A percentile compares a stretch with the other conserved stretches of the same genome.
These are phyloP conservation scores for human DNA, from an alignment of 2,113 vertebrate species.

Conservation along the genomic window DNA sequence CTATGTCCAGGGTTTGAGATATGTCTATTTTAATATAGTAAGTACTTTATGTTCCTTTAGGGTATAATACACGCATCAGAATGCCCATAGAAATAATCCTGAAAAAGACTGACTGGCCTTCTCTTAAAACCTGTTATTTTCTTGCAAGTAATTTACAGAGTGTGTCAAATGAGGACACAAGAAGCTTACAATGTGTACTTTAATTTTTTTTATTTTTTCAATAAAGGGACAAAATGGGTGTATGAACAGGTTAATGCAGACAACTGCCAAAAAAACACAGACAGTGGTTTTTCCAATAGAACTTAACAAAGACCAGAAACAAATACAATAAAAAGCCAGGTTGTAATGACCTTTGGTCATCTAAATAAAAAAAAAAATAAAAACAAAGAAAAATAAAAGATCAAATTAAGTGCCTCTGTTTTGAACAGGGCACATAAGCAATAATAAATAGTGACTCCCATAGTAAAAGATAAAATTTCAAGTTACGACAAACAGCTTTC, in stretches of 20 bases:
- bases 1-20: slow-evolving; percentile 73
- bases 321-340: slow-evolving; percentile 97
- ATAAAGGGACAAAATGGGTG: slow-evolving; percentile 99
- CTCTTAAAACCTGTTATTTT: slow-evolving; percentile 84
- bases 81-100: slow-evolving; percentile 75
- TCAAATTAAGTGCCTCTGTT: slow-evolving; percentile 96
- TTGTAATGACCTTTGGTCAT: slow-evolving; percentile 99
- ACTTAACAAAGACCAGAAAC: slow-evolving; percentile 99
- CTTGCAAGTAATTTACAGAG: slow-evolving; percentile 82
- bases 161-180: slow-evolving; percentile 91
- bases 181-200: slow-evolving; percentile 93
- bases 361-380: slow-evolving; percentile 89
- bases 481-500: slow-evolving; percentile 99
- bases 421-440: slow-evolving; percentile 97
- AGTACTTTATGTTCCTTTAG: slow-evolving; percentile 73
- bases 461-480: slow-evolving; percentile 99
- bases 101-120: slow-evolving; percentile 83
- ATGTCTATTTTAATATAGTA: slow-evolving; percentile 76
- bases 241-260: slow-evolving; percentile 99
- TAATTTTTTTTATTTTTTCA: slow-evolving; percentile 97
- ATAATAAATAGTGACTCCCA: slow-evolving; percentile 99
- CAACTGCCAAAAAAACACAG: slow-evolving; percentile 99
- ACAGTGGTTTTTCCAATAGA: slow-evolving; percentile 99
- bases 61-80: slow-evolving; percentile 74
- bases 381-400: slow-evolving; percentile 91